Evolutionary conservation across 2,888 invertebrate species (phyloP), one percentile per base, ranked within the genome.

Genomic region (Lepetodrilus schrolli): DNA sequence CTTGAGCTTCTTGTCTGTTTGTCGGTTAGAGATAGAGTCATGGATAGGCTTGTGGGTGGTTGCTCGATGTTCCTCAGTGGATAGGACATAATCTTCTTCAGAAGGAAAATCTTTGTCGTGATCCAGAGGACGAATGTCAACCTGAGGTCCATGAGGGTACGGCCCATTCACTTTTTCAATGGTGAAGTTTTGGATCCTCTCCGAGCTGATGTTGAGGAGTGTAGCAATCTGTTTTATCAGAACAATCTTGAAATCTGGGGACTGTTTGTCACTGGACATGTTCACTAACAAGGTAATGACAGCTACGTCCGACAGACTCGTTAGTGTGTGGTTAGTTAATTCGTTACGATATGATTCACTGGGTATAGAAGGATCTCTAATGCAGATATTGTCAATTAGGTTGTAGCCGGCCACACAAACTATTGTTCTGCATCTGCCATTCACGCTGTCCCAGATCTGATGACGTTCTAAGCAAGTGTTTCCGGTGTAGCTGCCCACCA

Each of bases 361-460:
- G 23, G 23, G 23, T 17, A 23, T 47, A 1, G 30, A 3, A 5
- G 13, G 23, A 4, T 68, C 47, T 10, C n/a, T 20, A 10, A 70
- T 49, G 34, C 75, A 75, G 1, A 26, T 47, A 4, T 36, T 36
- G 13, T 47, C 37, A 0, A 43, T 30, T 20, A 66, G 47, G 10
- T 17, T 49, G 10, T 68, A 68, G 4, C 72, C 72, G 7, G 13
- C 20, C 4, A 49, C 21, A 34, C 76, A 68, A 26, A 23, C 49
- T 17, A 70, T 30, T 34, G 21, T n/a, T 17, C 65, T 5, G 47
- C 69, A 66, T 51, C 75, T 69, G 4, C 77, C 65, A n/a, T 74
- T 75, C 4, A 73, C 50, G 0, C 83, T 79, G 26, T 84, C 84
- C 26, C 74, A 84, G 7, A 82, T 78, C 50, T 86, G 79, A 26